Evolutionary conservation across 1,140 invertebrate genomes (phyloP).

Genomic region (Leptinotarsa undecemlineata): DNA sequence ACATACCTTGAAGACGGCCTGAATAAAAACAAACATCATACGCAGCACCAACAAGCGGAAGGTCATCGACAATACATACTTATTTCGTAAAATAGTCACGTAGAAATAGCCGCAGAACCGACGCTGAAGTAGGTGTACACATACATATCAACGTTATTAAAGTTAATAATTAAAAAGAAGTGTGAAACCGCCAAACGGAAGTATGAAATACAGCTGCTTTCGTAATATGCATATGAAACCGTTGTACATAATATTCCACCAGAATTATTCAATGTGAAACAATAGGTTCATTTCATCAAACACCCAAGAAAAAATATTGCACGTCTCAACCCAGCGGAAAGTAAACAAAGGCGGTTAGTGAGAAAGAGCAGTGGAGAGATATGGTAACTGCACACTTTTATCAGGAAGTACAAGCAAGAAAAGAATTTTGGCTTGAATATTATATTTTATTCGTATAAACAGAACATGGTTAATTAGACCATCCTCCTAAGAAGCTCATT

Average conservation of each 20-base stretch:
- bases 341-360: no score
- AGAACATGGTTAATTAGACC: slow-evolving; percentile 73
- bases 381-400: no score
- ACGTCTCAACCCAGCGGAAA: no score
- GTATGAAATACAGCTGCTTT: neutral
- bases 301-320: no score
- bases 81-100: neutral
- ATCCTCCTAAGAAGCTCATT: slow-evolving; percentile 94
- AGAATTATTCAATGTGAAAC: no score
- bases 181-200: neutral
- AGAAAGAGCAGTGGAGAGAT: no score
- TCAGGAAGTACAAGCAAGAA: no score
- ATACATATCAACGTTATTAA: neutral
- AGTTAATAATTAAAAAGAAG: neutral
- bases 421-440: no score
- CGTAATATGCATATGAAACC: no score
- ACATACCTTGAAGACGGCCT: neutral
- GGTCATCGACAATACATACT: neutral
- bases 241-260: no score
- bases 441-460: slow-evolving; percentile 13
- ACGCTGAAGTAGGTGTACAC: neutral
- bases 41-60: neutral
- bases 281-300: no score
- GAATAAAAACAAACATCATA: neutral
- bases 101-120: neutral